Percentiles rank a stretch among this genome's conserved stretches.
These are phyloP conservation scores for Philypnodon macrostomus DNA, from an alignment of 2,797 vertebrate species.

Conservation along the genomic window DNA sequence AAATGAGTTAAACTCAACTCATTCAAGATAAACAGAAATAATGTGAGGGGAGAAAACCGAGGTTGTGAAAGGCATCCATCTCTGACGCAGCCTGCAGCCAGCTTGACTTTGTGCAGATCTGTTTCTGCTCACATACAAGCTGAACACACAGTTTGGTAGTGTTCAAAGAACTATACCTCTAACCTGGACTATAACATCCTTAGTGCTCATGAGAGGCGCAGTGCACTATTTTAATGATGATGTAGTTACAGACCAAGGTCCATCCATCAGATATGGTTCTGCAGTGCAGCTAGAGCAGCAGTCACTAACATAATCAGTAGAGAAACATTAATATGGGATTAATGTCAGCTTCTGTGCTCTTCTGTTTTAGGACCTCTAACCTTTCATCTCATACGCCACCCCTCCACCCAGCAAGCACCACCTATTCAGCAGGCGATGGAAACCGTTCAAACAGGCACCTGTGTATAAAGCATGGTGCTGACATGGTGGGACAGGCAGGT, in stretches of 20 bases:
- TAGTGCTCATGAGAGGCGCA: constrained; percentile 9
- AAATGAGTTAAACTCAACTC: constrained; percentile 30
- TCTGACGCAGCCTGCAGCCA: constrained; percentile 42
- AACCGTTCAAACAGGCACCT: constrained; percentile 38
- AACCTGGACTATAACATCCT: constrained; percentile 15
- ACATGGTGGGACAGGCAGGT: constrained; percentile 34
- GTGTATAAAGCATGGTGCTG: constrained; percentile 35
- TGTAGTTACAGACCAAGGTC: background rate
- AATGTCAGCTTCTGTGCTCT: constrained; percentile 19
- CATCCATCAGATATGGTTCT: constrained; percentile 3
- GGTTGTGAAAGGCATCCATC: constrained; percentile 51
- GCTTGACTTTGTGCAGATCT: constrained; percentile 44
- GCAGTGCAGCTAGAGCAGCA: constrained; percentile 4
- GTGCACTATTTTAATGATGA: background rate
- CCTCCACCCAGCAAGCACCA: constrained; percentile 35
- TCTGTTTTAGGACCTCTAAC: constrained; percentile 66
- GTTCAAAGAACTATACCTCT: background rate
- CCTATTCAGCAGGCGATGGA: too few species aligned
- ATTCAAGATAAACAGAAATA: constrained; percentile 32
- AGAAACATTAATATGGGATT: constrained; percentile 12
- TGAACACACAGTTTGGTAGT: constrained; percentile 2
- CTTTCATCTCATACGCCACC: constrained; percentile 39
- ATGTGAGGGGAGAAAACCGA: constrained; percentile 4
- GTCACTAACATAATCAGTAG: background rate
- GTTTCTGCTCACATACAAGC: constrained; percentile 1